Evolutionary conservation across 2,888 invertebrate species (phyloP), one percentile per base, ranked within the genome.

Genomic region (Chironomus riparius): DNA sequence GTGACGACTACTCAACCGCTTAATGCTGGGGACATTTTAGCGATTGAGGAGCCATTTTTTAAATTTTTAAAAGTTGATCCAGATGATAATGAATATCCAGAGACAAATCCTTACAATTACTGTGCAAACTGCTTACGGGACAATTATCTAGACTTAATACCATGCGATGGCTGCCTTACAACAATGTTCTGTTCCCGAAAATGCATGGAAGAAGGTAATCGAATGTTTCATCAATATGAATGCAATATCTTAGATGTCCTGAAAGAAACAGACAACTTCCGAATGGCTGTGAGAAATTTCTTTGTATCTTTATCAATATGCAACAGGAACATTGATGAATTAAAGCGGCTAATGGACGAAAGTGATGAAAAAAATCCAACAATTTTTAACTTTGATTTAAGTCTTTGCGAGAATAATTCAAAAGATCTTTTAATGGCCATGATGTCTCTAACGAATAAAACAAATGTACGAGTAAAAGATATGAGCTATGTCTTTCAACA

Each of bases 21-120:
- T 77, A 81, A 85, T 78, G 88, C 91, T 62, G 72, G 72, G 15
- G 72, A 72, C 7, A 47, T 72, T 28, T 18, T 72, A 4, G 72
- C 72, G 12, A 72, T 72, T 50, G 72, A 72, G 10, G 38, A 72
- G 12, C 72, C 72, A 0, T 93, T 93, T 70, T 93, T 95, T 81
- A 84, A 94, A 6, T 81, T 97, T 50, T 89, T 88, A 1, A 85
- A 91, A 70, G 96, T 97, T 83, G 86, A 90, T 76, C 92, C 95
- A 0, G 95, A 90, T 81, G 86, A 88, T 22, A 85, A 87, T 2
- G 83, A 90, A 1, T 78, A 83, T 15, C 78, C 84, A 70, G 81
- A 83, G 73, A 81, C 82, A 22, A 82, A 82, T 81, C 81, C 81
- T 15, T 84, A 83, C 68, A 82, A 82, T 71, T 81, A 83, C n/a